Conservation (phyloP, 2,888 invertebrate genomes). For the Papilio gigon region DNA sequence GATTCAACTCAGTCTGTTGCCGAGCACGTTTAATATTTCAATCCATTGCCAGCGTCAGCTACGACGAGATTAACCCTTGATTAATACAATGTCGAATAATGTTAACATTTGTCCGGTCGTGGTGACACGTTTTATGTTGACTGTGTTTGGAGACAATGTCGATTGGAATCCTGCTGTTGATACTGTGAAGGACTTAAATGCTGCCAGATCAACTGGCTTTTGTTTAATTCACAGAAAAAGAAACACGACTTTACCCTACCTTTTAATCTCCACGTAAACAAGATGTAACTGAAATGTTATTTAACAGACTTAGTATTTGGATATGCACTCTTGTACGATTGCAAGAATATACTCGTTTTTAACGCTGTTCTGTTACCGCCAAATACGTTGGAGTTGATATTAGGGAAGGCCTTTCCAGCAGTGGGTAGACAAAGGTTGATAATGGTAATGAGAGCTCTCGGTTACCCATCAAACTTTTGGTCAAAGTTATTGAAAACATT, state of each 20-base stretch:
- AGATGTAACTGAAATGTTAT: constrained; percentile 3
- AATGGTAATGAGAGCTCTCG: too few relatives aligned
- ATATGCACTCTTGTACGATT: constrained; percentile 5
- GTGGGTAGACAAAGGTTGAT: too few relatives aligned
- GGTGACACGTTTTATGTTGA: constrained; percentile 10
- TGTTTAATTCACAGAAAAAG: neutral
- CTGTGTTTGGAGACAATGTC: neutral
- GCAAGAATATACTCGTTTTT: neutral
- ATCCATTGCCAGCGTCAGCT: constrained; percentile 12
- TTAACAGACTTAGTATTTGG: neutral
- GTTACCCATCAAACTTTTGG: too few relatives aligned
- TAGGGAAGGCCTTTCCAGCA: too few relatives aligned
- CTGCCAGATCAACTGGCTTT: too few relatives aligned
- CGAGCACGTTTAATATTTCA: neutral
- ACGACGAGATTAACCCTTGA: neutral
- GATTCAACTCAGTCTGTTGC: constrained; percentile 1
- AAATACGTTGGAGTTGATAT: too few relatives aligned
- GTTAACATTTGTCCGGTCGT: constrained; percentile 9
- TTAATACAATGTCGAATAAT: constrained; percentile 8
- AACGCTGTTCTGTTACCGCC: neutral
- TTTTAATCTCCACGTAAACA: neutral
- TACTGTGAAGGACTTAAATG: neutral
- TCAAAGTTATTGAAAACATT: too few relatives aligned
- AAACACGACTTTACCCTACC: neutral
- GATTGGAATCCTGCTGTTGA: neutral